Conservation (phyloP, 2,113 vertebrate genomes). For the Colistium nudipinnis region DNA sequence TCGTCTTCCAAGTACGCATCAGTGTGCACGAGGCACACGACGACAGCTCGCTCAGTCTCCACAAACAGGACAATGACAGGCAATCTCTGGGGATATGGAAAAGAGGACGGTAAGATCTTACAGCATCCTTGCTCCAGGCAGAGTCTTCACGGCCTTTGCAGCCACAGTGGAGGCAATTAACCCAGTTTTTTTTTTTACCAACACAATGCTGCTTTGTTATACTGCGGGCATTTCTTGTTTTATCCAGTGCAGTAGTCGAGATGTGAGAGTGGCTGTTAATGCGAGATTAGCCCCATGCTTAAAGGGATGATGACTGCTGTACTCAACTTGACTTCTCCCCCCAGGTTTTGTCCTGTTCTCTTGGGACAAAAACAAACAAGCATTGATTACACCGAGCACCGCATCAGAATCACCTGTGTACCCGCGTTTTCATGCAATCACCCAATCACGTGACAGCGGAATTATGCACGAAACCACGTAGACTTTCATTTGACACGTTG, state of each 20-base stretch:
- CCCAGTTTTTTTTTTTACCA: too few relatives aligned
- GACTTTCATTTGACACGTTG: too few relatives aligned
- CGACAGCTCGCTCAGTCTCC: neutral
- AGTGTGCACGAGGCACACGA: neutral
- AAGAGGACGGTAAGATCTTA: constrained; percentile 88
- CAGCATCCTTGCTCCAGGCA: neutral
- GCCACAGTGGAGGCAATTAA: neutral
- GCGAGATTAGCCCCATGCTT: constrained; percentile 63
- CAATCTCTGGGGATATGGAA: constrained; percentile 92
- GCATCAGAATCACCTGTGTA: too few relatives aligned
- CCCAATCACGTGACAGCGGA: neutral
- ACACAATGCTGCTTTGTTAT: too few relatives aligned
- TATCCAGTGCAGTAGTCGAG: neutral
- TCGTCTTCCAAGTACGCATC: constrained; percentile 16
- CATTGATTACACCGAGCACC: neutral
- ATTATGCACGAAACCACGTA: neutral
- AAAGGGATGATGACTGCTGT: constrained; percentile 52
- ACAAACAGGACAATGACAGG: constrained; percentile 83
- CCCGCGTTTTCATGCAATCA: neutral
- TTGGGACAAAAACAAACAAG: neutral
- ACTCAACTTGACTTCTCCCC: neutral
- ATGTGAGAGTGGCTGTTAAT: constrained; percentile 56
- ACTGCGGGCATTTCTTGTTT: neutral
- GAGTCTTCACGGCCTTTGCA: neutral
- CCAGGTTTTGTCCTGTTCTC: neutral